Evolutionary conservation across 2,113 vertebrate species (phyloP).

Genomic region (Calidris pygmaea): DNA sequence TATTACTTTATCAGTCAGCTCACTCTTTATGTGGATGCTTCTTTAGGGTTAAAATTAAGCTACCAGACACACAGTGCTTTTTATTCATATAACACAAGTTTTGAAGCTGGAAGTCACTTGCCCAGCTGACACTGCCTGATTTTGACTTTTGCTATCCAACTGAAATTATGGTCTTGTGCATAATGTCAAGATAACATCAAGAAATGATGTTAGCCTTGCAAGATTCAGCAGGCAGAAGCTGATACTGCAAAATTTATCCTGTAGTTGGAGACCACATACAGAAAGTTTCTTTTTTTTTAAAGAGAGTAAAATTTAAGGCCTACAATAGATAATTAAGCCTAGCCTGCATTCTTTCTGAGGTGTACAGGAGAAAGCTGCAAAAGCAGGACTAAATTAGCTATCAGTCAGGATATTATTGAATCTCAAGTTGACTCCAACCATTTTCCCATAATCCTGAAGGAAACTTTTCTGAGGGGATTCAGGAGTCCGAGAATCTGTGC

Average conservation of each 20-base stretch:
- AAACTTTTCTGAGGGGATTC: neutral
- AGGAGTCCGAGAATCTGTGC: neutral
- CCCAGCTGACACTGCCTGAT: neutral
- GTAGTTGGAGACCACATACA: neutral
- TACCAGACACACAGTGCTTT: neutral
- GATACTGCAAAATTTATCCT: neutral
- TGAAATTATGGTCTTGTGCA: neutral
- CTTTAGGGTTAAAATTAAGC: neutral
- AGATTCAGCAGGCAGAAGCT: neutral
- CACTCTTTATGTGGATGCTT: neutral
- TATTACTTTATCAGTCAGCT: neutral
- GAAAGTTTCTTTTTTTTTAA: neutral
- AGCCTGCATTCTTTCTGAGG: neutral
- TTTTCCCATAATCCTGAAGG: neutral
- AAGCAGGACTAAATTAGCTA: neutral
- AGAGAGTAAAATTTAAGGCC: neutral
- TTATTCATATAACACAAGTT: neutral
- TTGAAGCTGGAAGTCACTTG: neutral
- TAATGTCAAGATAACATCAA: neutral
- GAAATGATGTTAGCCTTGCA: neutral
- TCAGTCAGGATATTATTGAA: neutral
- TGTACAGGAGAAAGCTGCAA: neutral
- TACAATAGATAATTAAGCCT: neutral
- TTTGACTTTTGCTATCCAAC: neutral
- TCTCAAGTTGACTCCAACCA: neutral